A percentile compares a stretch with the other conserved stretches of the same genome.
Conservation (phyloP, 2,888 invertebrate genomes). For the Melieria crassipennis region DNA sequence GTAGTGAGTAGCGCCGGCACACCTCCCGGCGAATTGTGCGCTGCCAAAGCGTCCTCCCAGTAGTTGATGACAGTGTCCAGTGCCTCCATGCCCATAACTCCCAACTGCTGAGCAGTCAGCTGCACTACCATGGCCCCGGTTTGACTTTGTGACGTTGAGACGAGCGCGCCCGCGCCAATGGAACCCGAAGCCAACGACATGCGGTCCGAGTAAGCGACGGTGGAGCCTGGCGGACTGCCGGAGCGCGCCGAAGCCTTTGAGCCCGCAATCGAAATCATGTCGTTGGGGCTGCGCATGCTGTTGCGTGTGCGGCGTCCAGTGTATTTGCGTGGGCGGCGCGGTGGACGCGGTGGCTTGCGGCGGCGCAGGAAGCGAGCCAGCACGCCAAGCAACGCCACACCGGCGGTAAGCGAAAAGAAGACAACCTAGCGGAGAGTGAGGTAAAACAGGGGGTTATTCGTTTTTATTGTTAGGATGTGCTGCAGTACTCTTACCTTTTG, state of each 20-base stretch:
- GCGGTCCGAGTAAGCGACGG: constrained; percentile 72
- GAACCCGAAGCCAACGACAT: constrained; percentile 77
- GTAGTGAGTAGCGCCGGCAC: constrained; percentile 75
- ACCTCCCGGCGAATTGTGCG: constrained; percentile 71
- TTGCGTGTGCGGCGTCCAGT: constrained; percentile 69
- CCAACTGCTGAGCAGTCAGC: constrained; percentile 86
- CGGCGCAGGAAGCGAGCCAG: constrained; percentile 83
- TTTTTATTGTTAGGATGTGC: not conserved
- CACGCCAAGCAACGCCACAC: constrained; percentile 83
- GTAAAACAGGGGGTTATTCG: not conserved
- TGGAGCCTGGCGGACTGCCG: constrained; percentile 71
- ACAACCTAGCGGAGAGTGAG: constrained; percentile 63
- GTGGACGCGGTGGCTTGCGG: constrained; percentile 73
- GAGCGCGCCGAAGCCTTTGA: constrained; percentile 72
- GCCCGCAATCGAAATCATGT: constrained; percentile 73
- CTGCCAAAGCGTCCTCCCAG: constrained; percentile 93
- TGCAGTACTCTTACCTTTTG: constrained; percentile 57
- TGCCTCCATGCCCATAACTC: constrained; percentile 94
- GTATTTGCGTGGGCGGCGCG: constrained; percentile 70
- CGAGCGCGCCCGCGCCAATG: constrained; percentile 68
- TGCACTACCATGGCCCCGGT: constrained; percentile 64
- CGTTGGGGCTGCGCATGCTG: constrained; percentile 77
- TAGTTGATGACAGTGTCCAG: constrained; percentile 90
- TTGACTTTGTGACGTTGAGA: constrained; percentile 35
- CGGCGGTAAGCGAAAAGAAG: constrained; percentile 67